Conservation (phyloP, 2,797 vertebrate species). For the Gobio occitaniae region DNA sequence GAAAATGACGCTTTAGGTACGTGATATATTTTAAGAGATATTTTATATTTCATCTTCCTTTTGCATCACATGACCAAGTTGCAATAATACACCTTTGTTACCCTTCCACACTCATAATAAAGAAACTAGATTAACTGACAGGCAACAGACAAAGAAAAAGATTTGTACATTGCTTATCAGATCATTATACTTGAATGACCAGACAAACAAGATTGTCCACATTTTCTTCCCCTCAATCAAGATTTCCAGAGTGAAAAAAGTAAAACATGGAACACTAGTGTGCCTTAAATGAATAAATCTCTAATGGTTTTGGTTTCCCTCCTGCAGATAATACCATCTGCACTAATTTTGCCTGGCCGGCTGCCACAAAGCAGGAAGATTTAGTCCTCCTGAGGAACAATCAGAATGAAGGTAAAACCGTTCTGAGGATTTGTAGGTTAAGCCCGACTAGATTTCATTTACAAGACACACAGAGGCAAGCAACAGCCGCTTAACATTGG, state of each 20-base stretch:
- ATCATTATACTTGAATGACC: background rate
- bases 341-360: constrained; percentile 75
- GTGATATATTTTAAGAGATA: constrained; percentile 61
- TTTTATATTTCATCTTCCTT: constrained; percentile 4
- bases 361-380: constrained; percentile 79
- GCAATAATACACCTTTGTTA: background rate
- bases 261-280: background rate
- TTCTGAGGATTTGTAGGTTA: constrained; percentile 64
- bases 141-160: background rate
- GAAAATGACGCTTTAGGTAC: constrained; percentile 88
- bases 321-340: constrained; percentile 70
- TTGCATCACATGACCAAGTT: background rate
- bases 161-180: background rate
- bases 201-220: background rate
- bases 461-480: constrained; percentile 20
- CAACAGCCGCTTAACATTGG: constrained; percentile 22
- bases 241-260: background rate
- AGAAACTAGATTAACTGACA: background rate
- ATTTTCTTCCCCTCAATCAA: background rate
- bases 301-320: constrained; percentile 56
- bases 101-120: background rate
- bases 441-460: constrained; percentile 57
- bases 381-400: constrained; percentile 80
- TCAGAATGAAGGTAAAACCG: constrained; percentile 86
- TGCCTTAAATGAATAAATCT: constrained; percentile 42